Evolutionary conservation across 1,140 invertebrate species (phyloP), one percentile per base, ranked within the genome.

Genomic region (Wasmannia auropunctata): DNA sequence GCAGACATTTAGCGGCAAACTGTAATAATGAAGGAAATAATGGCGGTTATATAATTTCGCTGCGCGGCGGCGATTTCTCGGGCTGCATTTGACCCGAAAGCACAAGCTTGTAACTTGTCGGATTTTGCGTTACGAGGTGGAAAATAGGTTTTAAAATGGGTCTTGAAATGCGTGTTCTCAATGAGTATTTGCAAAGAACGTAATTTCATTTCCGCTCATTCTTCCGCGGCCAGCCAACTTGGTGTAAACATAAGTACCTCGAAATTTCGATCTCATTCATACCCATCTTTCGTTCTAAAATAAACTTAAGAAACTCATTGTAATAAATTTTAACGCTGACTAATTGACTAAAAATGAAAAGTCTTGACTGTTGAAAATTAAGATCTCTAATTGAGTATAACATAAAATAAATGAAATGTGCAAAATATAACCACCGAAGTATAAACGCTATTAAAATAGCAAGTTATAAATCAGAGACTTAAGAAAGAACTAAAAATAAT

Each of bases 111-210:
- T 60, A 67, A 81, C 79, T 89, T 88, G 83, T 89, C 87, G 87
- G 79, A 89, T 81, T 88, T 85, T 54, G 75, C 16, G 83, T 81
- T 88, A 86, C 67, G 83, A 89, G 83, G 87, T 89, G 83, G 83
- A 89, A 88, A 89, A 86, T 85, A 75, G 75, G 43, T 88, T 89
- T 75, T 86, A 88, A 89, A 88, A 89, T 81, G 85, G 70, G 60
- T 88, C 83, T 79, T 79, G 74, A 88, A 81, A 86, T 69, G 88
- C 83, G 46, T 75, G 87, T 88, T 89, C 75, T 63, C 87, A 87
- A 88, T 89, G 60, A 88, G 56, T 85, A 49, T 88, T 86, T 88
- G 85, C 87, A 85, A 69, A 80, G 31, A 79, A 28, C 28, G 28
- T 80, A 67, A 80, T 67, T 80, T 80, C 49, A 80, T 51, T 80